Percentiles rank a stretch among this genome's conserved stretches.
Evolutionary conservation across 2,888 invertebrate species (phyloP).

Genomic region (Platycheirus albimanus): DNA sequence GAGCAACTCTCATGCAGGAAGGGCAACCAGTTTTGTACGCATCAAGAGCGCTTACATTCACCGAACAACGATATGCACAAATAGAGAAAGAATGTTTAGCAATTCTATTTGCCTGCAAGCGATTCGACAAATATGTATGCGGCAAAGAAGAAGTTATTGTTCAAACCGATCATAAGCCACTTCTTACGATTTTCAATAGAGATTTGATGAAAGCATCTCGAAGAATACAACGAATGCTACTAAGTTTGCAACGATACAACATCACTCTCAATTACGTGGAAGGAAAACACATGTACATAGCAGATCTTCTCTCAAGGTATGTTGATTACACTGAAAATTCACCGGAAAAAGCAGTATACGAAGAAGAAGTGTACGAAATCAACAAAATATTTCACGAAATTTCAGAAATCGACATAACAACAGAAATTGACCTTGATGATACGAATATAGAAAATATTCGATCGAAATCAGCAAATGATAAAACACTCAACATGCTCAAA

Average conservation of each 20-base stretch:
- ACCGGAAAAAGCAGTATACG: not conserved
- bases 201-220: not conserved
- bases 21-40: constrained; percentile 29
- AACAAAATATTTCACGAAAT: not conserved
- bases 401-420: constrained; percentile 1
- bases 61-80: constrained; percentile 18
- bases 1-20: constrained; percentile 21
- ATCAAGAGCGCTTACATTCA: constrained; percentile 4
- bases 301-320: constrained; percentile 12
- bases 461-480: not conserved
- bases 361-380: constrained; percentile 5
- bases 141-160: constrained; percentile 3
- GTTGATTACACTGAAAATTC: not conserved
- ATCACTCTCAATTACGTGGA: not conserved
- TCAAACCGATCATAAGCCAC: not conserved
- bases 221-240: constrained; percentile 12
- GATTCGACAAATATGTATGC: constrained; percentile 18
- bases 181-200: constrained; percentile 10
- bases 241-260: constrained; percentile 22
- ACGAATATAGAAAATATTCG: not conserved
- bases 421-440: constrained; percentile 1
- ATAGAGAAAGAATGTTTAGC: constrained; percentile 33
- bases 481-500: not conserved
- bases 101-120: constrained; percentile 5
- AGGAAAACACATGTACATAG: constrained; percentile 21